A percentile compares a stretch with the other conserved stretches of the same genome.
Evolutionary conservation across 2,113 vertebrate genomes (phyloP).

Genomic region (Lamprologus sp.): DNA sequence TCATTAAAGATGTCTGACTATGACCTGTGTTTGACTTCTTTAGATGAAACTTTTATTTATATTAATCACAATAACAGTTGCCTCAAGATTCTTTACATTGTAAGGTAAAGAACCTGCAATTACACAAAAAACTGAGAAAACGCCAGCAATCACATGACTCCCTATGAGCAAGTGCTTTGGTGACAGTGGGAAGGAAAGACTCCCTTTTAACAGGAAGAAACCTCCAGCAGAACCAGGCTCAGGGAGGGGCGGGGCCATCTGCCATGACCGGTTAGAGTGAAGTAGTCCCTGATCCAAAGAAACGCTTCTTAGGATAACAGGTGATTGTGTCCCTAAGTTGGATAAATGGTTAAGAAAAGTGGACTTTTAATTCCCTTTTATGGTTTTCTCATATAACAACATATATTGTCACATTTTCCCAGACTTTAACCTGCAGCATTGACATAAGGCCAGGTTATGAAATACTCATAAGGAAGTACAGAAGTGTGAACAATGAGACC

Average conservation of each 20-base stretch:
- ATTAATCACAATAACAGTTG: neutral
- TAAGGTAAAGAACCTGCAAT: neutral
- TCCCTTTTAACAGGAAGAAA: neutral
- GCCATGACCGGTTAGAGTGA: neutral
- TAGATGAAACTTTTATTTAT: neutral
- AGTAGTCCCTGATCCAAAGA: neutral
- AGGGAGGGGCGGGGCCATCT: neutral
- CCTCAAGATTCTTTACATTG: neutral
- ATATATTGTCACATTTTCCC: neutral
- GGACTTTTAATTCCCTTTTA: neutral
- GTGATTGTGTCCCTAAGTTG: neutral
- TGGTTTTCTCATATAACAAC: neutral
- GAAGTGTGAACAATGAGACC: constrained; percentile 13
- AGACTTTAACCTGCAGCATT: neutral
- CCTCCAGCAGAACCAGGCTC: neutral
- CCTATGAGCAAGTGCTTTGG: neutral
- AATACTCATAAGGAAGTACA: neutral
- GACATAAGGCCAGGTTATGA: neutral
- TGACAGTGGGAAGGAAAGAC: neutral
- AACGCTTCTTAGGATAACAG: neutral
- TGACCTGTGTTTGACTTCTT: neutral
- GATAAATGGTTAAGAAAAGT: neutral
- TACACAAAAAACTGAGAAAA: neutral
- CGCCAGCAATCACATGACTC: neutral
- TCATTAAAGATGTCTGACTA: neutral